phyloP scores from a whole-genome alignment of 2,113 vertebrate species.

The Halichoeres trimaculatus region DNA sequence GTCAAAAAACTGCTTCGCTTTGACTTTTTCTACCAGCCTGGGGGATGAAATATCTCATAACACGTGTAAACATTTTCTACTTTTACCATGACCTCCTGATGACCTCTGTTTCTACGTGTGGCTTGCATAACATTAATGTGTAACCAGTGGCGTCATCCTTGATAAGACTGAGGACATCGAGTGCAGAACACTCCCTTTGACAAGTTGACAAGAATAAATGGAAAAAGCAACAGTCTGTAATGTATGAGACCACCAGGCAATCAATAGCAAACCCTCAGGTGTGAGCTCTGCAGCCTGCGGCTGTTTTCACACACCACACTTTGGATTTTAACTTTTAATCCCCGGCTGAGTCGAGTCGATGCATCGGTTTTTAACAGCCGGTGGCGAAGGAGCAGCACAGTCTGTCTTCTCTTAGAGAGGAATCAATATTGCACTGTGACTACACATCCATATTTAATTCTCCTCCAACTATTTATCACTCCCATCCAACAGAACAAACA shows the following conservation, averaged over 20 bases:
- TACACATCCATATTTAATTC: constrained; percentile 42
- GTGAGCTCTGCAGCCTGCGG: constrained; percentile 7
- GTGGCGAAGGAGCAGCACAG: constrained; percentile 2
- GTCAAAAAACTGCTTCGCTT: constrained; percentile 25
- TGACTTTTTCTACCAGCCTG: constrained; percentile 1
- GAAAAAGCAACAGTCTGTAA: background rate
- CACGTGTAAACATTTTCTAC: background rate
- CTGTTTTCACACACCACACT: constrained; percentile 14
- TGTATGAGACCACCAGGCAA: background rate
- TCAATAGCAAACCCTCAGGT: constrained; percentile 37
- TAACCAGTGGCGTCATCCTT: constrained; percentile 21
- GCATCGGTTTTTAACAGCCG: constrained; percentile 35
- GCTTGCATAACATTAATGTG: constrained; percentile 31
- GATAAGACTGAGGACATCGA: constrained; percentile 12
- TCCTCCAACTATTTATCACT: constrained; percentile 17
- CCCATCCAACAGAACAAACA: background rate
- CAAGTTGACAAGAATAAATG: background rate
- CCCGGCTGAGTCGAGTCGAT: constrained; percentile 12
- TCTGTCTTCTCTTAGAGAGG: constrained; percentile 22
- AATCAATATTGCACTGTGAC: constrained; percentile 30
- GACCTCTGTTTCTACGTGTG: constrained; percentile 10
- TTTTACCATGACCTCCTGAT: constrained; percentile 14
- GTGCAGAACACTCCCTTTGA: background rate
- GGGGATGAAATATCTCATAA: constrained; percentile 14
- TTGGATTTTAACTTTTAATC: constrained; percentile 34